Percentiles rank a stretch among this genome's conserved stretches.
These are phyloP conservation scores for Acanthurus leucopareius DNA, from an alignment of 2,797 vertebrate species.

Conservation along the genomic window DNA sequence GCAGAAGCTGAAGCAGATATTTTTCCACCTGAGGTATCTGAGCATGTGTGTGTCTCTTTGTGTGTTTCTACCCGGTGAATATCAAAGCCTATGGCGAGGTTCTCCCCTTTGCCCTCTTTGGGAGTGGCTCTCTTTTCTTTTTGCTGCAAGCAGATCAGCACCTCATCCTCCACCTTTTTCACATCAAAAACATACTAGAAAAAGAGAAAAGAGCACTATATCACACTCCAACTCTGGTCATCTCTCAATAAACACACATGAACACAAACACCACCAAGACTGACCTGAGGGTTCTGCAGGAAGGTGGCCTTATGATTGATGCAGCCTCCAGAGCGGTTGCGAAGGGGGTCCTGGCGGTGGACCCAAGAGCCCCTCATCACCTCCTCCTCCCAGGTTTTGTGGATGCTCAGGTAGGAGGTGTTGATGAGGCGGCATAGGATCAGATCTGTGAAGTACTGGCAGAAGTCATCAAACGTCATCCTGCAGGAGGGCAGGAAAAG, in stretches of 20 bases:
- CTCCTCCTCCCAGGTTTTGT: slow-evolving; percentile 99
- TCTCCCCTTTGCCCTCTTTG: slow-evolving; percentile 94
- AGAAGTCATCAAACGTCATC: slow-evolving; percentile 97
- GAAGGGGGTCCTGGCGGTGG: slow-evolving; percentile 88
- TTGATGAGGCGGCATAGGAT: slow-evolving; percentile 97
- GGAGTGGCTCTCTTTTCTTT: slow-evolving; percentile 92
- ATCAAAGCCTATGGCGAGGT: slow-evolving; percentile 96
- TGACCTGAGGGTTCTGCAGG: slow-evolving; percentile 96
- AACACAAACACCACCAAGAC: not conserved
- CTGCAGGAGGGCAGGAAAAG: slow-evolving; percentile 67
- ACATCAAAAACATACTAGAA: slow-evolving; percentile 95
- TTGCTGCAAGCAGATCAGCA: slow-evolving; percentile 96
- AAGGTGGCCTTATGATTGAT: slow-evolving; percentile 95
- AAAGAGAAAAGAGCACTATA: not conserved
- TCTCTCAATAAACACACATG: not conserved
- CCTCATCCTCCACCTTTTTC: slow-evolving; percentile 95
- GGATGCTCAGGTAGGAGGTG: slow-evolving; percentile 97
- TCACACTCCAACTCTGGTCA: not conserved
- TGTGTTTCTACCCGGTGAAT: slow-evolving; percentile 90
- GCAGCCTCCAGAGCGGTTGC: slow-evolving; percentile 94
- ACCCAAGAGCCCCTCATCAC: slow-evolving; percentile 90
- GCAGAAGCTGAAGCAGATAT: fast-evolving
- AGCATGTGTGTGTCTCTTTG: slow-evolving; percentile 4
- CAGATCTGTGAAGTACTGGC: slow-evolving; percentile 95
- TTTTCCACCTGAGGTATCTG: not conserved